Conservation (phyloP, 2,113 vertebrate species). For the Anhinga rufa region DNA sequence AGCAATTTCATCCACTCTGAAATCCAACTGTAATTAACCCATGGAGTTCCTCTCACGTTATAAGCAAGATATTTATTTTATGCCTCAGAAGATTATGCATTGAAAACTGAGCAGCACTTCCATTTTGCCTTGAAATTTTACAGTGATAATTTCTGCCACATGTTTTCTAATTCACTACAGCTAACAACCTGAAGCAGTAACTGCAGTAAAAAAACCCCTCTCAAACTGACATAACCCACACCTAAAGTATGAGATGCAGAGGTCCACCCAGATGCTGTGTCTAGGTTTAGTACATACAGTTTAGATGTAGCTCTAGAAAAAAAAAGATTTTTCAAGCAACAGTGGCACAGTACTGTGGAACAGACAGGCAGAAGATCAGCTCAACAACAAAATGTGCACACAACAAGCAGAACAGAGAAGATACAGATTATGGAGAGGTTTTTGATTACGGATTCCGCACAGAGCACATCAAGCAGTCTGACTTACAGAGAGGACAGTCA, state of each 20-base stretch:
- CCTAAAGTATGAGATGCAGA: neutral
- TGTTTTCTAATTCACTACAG: neutral
- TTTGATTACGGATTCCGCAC: neutral
- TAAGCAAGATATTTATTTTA: neutral
- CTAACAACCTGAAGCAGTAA: neutral
- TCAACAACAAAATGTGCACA: rapidly evolving
- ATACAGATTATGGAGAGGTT: neutral
- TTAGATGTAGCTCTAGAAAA: neutral
- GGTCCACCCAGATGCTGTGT: neutral
- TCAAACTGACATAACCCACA: neutral
- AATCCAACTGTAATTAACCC: neutral
- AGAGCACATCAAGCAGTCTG: neutral
- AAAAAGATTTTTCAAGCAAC: neutral
- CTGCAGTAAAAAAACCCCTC: neutral
- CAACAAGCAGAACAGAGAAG: neutral
- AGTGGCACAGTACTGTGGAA: neutral
- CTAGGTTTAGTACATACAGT: neutral
- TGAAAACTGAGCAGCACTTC: neutral
- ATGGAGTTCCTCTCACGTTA: neutral
- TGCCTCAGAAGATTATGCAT: rapidly evolving
- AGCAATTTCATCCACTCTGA: neutral
- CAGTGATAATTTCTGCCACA: neutral
- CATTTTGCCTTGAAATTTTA: neutral
- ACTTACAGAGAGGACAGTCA: neutral
- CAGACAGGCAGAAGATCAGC: neutral